A percentile compares a stretch with the other conserved stretches of the same genome.
These are phyloP conservation scores for Drosophila austrosaltans DNA, from an alignment of 2,888 invertebrate species.

Conservation along the genomic window DNA sequence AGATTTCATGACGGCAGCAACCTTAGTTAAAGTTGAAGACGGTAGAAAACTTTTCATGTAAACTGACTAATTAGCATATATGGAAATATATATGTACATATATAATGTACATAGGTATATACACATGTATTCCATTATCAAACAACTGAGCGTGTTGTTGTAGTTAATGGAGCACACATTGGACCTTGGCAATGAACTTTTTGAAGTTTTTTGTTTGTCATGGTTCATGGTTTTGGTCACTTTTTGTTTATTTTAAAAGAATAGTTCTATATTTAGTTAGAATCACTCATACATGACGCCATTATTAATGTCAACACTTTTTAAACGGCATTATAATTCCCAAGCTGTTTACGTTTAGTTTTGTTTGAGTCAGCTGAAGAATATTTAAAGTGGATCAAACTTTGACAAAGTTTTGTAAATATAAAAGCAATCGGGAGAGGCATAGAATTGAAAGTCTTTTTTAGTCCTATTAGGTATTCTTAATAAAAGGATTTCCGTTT, in stretches of 20 bases:
- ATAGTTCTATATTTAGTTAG: background rate
- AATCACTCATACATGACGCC: constrained; percentile 59
- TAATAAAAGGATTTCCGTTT: too few species aligned
- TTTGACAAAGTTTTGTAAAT: too few species aligned
- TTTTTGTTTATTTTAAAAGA: constrained; percentile 19
- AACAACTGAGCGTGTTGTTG: background rate
- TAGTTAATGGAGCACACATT: background rate
- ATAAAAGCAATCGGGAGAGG: too few species aligned
- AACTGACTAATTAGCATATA: constrained; percentile 11
- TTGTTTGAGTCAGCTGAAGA: too few species aligned
- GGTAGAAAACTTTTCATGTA: constrained; percentile 15
- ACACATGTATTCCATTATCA: background rate
- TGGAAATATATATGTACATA: background rate
- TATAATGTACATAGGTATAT: background rate
- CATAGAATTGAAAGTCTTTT: too few species aligned
- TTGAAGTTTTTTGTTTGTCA: background rate
- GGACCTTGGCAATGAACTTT: constrained; percentile 9
- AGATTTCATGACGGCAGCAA: constrained; percentile 52
- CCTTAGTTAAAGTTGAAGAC: constrained; percentile 26
- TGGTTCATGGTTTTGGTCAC: background rate
- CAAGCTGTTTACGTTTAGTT: constrained; percentile 2
- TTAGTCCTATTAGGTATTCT: too few species aligned
- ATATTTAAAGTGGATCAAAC: too few species aligned
- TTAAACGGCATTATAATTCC: background rate
- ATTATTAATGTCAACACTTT: background rate